Conservation (phyloP, 35 echinoderm and acorn worm genomes). For the Hemicentrotus pulcherrimus region DNA sequence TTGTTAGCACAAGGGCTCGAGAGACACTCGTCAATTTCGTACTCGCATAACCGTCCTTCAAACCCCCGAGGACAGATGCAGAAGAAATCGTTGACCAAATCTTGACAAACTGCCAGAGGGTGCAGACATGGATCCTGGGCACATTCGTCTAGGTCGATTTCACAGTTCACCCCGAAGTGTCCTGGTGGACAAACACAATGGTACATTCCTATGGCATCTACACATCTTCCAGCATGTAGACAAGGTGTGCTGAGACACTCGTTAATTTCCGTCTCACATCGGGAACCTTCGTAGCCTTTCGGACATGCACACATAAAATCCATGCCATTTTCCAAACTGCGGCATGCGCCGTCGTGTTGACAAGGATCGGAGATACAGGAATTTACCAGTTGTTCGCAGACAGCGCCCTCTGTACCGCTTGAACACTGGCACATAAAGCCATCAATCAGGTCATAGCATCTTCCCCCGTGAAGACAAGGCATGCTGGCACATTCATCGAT, state of each 20-base stretch:
- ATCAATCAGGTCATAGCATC: conserved; percentile 62
- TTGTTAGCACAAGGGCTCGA: conserved; percentile 73
- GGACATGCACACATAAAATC: conserved; percentile 44
- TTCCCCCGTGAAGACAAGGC: conserved; percentile 76
- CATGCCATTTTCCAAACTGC: neutral
- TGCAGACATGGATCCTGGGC: conserved; percentile 25
- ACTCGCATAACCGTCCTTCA: conserved; percentile 61
- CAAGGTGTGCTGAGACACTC: conserved; percentile 45
- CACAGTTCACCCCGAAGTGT: conserved; percentile 26
- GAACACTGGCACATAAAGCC: conserved; percentile 62
- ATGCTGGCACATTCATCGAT: conserved; percentile 58
- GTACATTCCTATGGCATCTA: conserved; percentile 25
- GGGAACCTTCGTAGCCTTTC: conserved; percentile 50
- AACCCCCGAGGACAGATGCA: conserved; percentile 69
- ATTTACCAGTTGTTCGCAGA: conserved; percentile 40
- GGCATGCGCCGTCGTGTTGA: conserved; percentile 59
- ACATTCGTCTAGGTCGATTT: conserved; percentile 44
- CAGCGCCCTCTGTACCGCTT: conserved; percentile 42
- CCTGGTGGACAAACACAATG: conserved; percentile 38
- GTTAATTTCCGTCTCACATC: conserved; percentile 49
- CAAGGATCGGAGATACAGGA: conserved; percentile 54
- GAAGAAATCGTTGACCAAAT: conserved; percentile 34
- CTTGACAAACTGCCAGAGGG: neutral
- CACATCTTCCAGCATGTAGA: conserved; percentile 30
- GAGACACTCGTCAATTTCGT: conserved; percentile 73